Evolutionary conservation across 1,140 invertebrate species (phyloP).

Genomic region (Drosophila kohkoa): DNA sequence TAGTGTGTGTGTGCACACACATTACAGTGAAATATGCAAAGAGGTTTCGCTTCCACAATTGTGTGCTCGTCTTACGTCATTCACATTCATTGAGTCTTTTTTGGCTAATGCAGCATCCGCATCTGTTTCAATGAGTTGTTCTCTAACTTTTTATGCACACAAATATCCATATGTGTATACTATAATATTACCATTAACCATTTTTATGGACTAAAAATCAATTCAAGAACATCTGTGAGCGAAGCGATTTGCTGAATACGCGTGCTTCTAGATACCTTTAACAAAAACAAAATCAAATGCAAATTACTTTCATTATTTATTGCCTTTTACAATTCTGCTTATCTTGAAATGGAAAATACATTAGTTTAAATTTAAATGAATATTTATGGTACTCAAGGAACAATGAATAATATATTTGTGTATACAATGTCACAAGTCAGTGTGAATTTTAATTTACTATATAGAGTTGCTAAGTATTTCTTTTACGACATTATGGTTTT

Average conservation of each 20-base stretch:
- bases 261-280: neutral
- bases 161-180: neutral
- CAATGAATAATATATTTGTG: too few species aligned
- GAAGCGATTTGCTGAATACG: neutral
- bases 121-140: slow-evolving; percentile 36
- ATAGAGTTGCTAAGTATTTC: neutral
- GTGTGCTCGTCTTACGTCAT: slow-evolving; percentile 51
- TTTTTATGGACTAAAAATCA: neutral
- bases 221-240: neutral
- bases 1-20: neutral
- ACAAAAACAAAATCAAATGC: neutral
- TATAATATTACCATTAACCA: slow-evolving; percentile 1
- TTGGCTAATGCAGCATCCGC: slow-evolving; percentile 39
- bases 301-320: slow-evolving; percentile 7
- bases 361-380: too few species aligned
- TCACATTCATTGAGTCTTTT: slow-evolving; percentile 29
- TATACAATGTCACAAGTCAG: neutral
- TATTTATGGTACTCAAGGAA: too few species aligned
- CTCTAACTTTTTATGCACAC: slow-evolving; percentile 13
- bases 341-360: too few species aligned
- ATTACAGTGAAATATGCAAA: slow-evolving; percentile 32
- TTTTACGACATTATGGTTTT: neutral
- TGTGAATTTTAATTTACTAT: neutral
- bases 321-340: neutral
- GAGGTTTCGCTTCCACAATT: slow-evolving; percentile 29